Conservation (phyloP, 2,113 vertebrate species). For the Serilophus lunatus region DNA sequence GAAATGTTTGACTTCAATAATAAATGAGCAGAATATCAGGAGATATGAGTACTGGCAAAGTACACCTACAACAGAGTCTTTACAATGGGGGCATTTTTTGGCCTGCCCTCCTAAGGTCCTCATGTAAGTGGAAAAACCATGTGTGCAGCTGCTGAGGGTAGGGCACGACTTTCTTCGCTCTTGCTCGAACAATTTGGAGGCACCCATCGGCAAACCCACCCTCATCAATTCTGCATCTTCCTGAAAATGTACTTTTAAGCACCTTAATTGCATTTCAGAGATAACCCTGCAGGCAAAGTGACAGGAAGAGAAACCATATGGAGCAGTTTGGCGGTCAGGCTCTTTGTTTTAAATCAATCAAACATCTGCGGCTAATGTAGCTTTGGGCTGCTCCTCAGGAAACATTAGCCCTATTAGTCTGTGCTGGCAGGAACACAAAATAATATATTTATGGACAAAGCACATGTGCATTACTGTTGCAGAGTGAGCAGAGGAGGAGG, state of each 20-base stretch:
- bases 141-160: neutral
- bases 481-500: neutral
- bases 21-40: slow-evolving; percentile 48
- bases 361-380: slow-evolving; percentile 92
- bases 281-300: slow-evolving; percentile 90
- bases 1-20: slow-evolving; percentile 58
- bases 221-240: slow-evolving; percentile 90
- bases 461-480: slow-evolving; percentile 67
- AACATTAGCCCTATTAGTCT: slow-evolving; percentile 97
- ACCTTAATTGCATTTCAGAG: slow-evolving; percentile 98
- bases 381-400: slow-evolving; percentile 95
- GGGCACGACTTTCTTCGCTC: slow-evolving; percentile 58
- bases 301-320: slow-evolving; percentile 91
- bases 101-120: slow-evolving; percentile 2
- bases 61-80: neutral
- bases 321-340: slow-evolving; percentile 80
- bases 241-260: slow-evolving; percentile 98
- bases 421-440: slow-evolving; percentile 86
- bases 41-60: neutral
- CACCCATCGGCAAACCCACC: slow-evolving; percentile 74
- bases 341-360: slow-evolving; percentile 97
- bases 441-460: slow-evolving; percentile 85
- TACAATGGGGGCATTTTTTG: neutral
- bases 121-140: neutral
- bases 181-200: slow-evolving; percentile 65